Evolutionary conservation across 2,797 vertebrate genomes (phyloP), one percentile per base, ranked within the genome.

Genomic region (Rachycentron canadum): DNA sequence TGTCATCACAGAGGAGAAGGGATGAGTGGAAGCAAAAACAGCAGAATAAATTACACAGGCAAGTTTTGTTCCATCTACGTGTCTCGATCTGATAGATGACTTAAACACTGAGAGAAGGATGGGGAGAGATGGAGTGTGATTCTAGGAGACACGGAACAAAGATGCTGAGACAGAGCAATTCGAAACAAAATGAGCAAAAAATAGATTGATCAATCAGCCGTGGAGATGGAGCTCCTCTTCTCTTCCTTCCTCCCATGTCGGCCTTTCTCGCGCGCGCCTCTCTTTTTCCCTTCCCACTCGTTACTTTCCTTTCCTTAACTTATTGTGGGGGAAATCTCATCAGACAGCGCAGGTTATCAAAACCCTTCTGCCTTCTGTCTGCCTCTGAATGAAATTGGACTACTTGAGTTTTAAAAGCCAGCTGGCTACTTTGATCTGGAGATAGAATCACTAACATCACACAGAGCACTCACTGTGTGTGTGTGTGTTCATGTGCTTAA

Each of bases 361-460:
- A 57, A 57, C 30, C 61, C 28, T 34, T 52, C 73, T 59, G 21
- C 70, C 71, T 56, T 14, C 70, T 59, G 68, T 58, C 75, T 55
- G 45, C 43, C 67, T 83, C 79, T 62, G 45, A 73, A 76, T 80
- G 13, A 82, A 82, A 84, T 50, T 40, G 62, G 60, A 68, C 75
- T 55, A 58, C 78, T 84, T 34, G 79, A 84, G 74, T 59, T 82
- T 77, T 67, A 81, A 82, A 78, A 82, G 62, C 60, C 47, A 63
- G 50, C 4, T 45, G 1, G 58, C 47, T 9, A 45, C 86, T 87
- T 81, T 86, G 84, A 86, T 85, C 79, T 79, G 2, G 0, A 72
- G 78, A 82, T 72, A 36, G 55, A 75, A 47, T 79, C 25, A 2
- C 55, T 23, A 34, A 36, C 66, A 36, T 71, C 58, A 59, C n/a